Evolutionary conservation across 64 coral and sea anemone species (phyloP).

Genomic region (Hydrozoanthus tunicans): DNA sequence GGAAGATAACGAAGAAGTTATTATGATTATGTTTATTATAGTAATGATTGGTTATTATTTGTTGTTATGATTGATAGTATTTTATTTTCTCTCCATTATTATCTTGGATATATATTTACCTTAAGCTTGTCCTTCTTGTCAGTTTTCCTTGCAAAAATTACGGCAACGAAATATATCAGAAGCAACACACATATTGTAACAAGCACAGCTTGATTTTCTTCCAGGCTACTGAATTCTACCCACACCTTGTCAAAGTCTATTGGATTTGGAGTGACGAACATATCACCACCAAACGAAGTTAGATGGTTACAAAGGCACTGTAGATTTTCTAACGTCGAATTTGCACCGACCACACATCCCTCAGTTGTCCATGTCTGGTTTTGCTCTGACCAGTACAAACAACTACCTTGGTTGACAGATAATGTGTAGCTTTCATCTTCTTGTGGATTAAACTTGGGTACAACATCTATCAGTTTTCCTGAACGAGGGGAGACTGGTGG

Average conservation of each 20-base stretch:
- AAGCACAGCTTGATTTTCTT: not conserved
- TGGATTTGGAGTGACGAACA: slow-evolving; percentile 28
- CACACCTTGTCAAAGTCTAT: slow-evolving; percentile 34
- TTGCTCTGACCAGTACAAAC: slow-evolving; percentile 44
- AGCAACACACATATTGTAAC: slow-evolving; percentile 4
- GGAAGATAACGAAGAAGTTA: too few species aligned
- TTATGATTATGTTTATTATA: too few species aligned
- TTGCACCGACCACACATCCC: slow-evolving; percentile 25
- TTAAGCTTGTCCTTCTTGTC: not conserved
- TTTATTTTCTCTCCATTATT: not conserved
- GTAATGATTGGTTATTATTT: too few species aligned
- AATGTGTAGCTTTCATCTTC: slow-evolving; percentile 49
- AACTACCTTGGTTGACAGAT: slow-evolving; percentile 18
- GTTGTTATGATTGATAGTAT: too few species aligned
- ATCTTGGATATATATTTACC: not conserved
- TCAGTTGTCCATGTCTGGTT: slow-evolving; percentile 44
- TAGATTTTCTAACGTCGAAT: slow-evolving; percentile 7
- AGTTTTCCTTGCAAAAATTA: not conserved
- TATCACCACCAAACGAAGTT: slow-evolving; percentile 22
- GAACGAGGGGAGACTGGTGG: not conserved
- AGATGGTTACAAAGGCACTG: slow-evolving; percentile 33
- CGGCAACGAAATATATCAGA: not conserved
- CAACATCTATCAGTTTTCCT: slow-evolving; percentile 10
- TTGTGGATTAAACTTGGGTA: not conserved
- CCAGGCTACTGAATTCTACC: slow-evolving; percentile 14